Evolutionary conservation across 2,888 invertebrate genomes (phyloP).

Genomic region (Gisinianus flammeolus): DNA sequence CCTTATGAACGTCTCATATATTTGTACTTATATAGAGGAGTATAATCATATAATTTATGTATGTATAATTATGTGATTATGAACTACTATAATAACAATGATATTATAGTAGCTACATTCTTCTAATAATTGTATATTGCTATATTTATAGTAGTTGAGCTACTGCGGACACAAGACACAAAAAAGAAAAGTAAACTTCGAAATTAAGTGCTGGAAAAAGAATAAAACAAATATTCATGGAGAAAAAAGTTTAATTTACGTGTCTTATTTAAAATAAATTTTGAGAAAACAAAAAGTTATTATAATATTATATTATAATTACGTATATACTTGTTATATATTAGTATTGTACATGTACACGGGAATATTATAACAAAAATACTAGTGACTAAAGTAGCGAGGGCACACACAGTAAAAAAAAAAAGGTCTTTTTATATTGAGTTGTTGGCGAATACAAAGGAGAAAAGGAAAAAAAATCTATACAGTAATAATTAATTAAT

Average conservation of each 20-base stretch:
- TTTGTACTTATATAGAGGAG: too few species aligned
- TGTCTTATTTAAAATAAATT: constrained; percentile 31
- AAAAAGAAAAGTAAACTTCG: constrained; percentile 17
- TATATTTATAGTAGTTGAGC: background rate
- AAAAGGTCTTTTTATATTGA: constrained; percentile 12
- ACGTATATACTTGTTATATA: background rate
- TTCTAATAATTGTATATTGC: background rate
- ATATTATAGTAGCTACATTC: background rate
- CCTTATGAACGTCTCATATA: too few species aligned
- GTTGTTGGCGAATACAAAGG: background rate
- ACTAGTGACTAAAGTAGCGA: too few species aligned
- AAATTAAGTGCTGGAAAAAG: constrained; percentile 24
- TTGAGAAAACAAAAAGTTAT: background rate
- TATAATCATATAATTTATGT: too few species aligned
- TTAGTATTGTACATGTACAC: background rate
- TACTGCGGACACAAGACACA: background rate
- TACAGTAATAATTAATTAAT: background rate
- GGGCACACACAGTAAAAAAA: background rate
- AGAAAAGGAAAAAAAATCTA: background rate
- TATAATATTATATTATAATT: constrained; percentile 9
- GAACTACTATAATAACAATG: too few species aligned
- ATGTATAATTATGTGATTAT: too few species aligned
- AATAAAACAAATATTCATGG: background rate
- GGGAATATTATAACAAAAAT: too few species aligned
- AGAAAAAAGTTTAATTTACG: constrained; percentile 24